Conservation (phyloP, 2,113 vertebrate species). For the Abramis brama region DNA sequence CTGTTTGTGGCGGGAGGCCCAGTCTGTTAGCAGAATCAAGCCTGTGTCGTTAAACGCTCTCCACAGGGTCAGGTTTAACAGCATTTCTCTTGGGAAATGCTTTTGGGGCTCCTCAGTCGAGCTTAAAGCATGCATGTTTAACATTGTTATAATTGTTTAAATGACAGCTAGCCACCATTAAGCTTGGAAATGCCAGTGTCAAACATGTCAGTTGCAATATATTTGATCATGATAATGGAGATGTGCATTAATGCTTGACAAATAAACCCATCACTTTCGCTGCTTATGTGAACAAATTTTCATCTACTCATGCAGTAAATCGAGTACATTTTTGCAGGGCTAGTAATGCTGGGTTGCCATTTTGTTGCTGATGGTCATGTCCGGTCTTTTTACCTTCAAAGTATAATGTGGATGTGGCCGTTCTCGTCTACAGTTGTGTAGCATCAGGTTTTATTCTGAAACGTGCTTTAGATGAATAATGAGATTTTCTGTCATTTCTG, state of each 20-base stretch:
- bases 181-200: neutral
- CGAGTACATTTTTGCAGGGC: neutral
- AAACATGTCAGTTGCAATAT: neutral
- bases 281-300: neutral
- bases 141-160: neutral
- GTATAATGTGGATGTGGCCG: no score
- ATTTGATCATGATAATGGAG: constrained; percentile 3
- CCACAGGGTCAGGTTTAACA: constrained; percentile 8
- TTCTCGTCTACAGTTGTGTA: neutral
- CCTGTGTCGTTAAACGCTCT: neutral
- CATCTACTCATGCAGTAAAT: neutral
- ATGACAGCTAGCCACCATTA: constrained; percentile 3
- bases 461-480: neutral
- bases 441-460: neutral
- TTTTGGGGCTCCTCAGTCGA: neutral
- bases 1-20: neutral
- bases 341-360: neutral
- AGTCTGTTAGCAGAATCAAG: neutral
- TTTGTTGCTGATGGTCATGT: neutral
- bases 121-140: neutral
- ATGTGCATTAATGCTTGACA: neutral
- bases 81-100: neutral
- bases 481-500: neutral
- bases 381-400: no score
- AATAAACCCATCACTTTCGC: neutral